Evolutionary conservation across 2,113 vertebrate genomes (phyloP).

Genomic region (western clawed frog (Xenopus tropicalis)): UCB_Xtro_10.0 CM004448.2:20012501-20013000

Average conservation of each 20-base stretch:
- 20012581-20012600: too few relatives aligned
- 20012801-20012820: conserved; percentile 20
- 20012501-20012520: too few relatives aligned
- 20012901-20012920: conserved; percentile 34
- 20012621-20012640: too few relatives aligned
- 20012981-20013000: conserved; percentile 16
- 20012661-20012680: too few relatives aligned
- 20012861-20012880: conserved; percentile 18
- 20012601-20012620: too few relatives aligned
- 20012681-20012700: not conserved
- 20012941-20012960: conserved; percentile 38
- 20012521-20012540: too few relatives aligned
- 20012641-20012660: too few relatives aligned
- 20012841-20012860: conserved; percentile 20
- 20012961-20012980: conserved; percentile 19
- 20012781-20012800: not conserved
- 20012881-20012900: conserved; percentile 12
- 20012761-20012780: not conserved
- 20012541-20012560: too few relatives aligned
- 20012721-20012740: too few relatives aligned
- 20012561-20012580: too few relatives aligned
- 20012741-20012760: not conserved
- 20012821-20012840: conserved; percentile 14
- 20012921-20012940: conserved; percentile 33
- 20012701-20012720: too few relatives aligned